phyloP scores from a whole-genome alignment of 1,140 invertebrate species.

The Zaprionus inermis region DNA sequence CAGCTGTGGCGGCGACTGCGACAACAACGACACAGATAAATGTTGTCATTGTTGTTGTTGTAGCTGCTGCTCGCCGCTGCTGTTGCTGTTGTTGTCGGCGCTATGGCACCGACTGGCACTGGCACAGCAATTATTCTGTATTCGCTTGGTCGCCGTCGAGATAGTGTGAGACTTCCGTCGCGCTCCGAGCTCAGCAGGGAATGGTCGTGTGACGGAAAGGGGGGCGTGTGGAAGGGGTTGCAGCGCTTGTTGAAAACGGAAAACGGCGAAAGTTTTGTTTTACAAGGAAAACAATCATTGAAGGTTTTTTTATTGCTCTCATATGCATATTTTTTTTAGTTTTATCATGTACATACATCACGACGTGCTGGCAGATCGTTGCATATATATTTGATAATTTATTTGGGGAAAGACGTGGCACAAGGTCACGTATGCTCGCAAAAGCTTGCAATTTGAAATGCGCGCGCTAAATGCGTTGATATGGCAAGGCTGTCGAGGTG shows the following conservation, averaged over 20 bases:
- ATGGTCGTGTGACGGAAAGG: background rate
- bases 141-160: slow-evolving; percentile 67
- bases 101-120: slow-evolving; percentile 78
- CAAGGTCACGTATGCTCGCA: slow-evolving; percentile 28
- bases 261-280: slow-evolving; percentile 52
- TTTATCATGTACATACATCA: background rate
- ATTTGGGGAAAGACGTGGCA: slow-evolving; percentile 4
- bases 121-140: slow-evolving; percentile 65
- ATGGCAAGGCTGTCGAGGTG: slow-evolving; percentile 7
- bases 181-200: background rate
- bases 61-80: slow-evolving; percentile 40
- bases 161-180: slow-evolving; percentile 56
- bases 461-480: background rate
- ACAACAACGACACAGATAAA: slow-evolving; percentile 54
- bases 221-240: background rate
- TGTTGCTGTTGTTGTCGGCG: slow-evolving; percentile 63
- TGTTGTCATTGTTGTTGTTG: slow-evolving; percentile 54
- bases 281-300: slow-evolving; percentile 44
- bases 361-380: background rate
- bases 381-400: background rate
- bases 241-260: slow-evolving; percentile 15
- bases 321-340: background rate
- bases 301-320: slow-evolving; percentile 28
- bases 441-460: background rate
- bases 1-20: slow-evolving; percentile 50